Evolutionary conservation across 2,888 invertebrate species (phyloP).

Genomic region (Epirrhoe alternata): DNA sequence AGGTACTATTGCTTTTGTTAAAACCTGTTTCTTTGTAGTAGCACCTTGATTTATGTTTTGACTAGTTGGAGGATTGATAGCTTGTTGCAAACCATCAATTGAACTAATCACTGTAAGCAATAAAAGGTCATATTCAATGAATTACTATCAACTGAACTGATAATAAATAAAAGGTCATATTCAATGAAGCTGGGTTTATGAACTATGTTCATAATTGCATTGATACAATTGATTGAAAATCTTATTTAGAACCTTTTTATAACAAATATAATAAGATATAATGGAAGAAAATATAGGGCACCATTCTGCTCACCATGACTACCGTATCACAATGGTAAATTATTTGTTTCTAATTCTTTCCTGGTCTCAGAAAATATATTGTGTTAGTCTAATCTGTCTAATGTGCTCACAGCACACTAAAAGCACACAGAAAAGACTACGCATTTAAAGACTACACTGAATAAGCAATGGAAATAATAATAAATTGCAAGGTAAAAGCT

Average conservation of each 20-base stretch:
- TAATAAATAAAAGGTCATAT: background rate
- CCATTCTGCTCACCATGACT: background rate
- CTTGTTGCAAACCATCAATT: slow-evolving; percentile 73
- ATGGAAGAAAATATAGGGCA: background rate
- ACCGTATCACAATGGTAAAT: too few relatives aligned
- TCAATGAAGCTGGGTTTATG: background rate
- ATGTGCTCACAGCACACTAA: too few relatives aligned
- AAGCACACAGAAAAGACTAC: background rate
- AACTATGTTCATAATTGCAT: background rate
- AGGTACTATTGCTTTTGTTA: slow-evolving; percentile 43
- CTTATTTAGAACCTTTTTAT: too few relatives aligned
- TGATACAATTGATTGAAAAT: background rate
- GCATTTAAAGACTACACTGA: background rate
- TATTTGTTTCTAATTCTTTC: too few relatives aligned
- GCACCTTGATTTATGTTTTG: slow-evolving; percentile 57
- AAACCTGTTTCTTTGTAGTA: slow-evolving; percentile 31
- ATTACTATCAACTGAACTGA: too few relatives aligned
- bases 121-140: slow-evolving; percentile 26
- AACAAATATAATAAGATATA: too few relatives aligned
- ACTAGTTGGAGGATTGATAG: slow-evolving; percentile 75
- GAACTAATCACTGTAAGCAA: slow-evolving; percentile 74
- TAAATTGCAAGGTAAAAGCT: background rate
- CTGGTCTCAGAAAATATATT: too few relatives aligned
- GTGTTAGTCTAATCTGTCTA: too few relatives aligned
- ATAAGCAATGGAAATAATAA: background rate